Evolutionary conservation across 1,140 invertebrate species (phyloP).

Genomic region (Chironomus tepperi): DNA sequence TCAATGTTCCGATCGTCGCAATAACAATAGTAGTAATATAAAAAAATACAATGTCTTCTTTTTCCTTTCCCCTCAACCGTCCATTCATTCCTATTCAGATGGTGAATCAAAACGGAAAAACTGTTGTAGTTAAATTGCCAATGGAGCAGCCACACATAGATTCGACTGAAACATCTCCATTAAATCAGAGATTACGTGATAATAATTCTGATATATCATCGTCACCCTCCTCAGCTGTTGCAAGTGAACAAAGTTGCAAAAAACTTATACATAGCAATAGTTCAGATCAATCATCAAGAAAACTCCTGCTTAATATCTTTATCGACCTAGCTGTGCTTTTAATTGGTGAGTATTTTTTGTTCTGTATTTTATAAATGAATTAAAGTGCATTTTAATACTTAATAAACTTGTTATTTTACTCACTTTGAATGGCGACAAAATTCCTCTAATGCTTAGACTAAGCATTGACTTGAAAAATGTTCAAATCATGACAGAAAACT

Average conservation of each 20-base stretch:
- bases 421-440: no score
- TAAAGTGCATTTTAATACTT: no score
- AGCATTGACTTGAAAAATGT: no score
- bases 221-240: neutral
- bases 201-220: slow-evolving; percentile 9
- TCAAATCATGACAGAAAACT: no score
- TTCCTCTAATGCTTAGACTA: no score
- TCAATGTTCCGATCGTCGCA: no score
- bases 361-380: no score
- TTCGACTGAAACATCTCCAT: slow-evolving; percentile 7
- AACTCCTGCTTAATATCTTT: neutral
- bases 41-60: neutral
- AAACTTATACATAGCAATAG: neutral
- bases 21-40: slow-evolving; percentile 1
- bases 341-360: neutral
- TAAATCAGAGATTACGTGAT: neutral
- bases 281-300: neutral
- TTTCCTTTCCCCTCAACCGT: neutral
- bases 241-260: neutral
- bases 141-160: neutral
- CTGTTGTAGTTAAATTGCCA: neutral
- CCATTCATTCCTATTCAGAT: neutral
- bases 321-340: neutral
- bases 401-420: no score
- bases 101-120: slow-evolving; percentile 12